Evolutionary conservation across 2,888 invertebrate genomes (phyloP).

Genomic region (Agonopterix alstromeriana): DNA sequence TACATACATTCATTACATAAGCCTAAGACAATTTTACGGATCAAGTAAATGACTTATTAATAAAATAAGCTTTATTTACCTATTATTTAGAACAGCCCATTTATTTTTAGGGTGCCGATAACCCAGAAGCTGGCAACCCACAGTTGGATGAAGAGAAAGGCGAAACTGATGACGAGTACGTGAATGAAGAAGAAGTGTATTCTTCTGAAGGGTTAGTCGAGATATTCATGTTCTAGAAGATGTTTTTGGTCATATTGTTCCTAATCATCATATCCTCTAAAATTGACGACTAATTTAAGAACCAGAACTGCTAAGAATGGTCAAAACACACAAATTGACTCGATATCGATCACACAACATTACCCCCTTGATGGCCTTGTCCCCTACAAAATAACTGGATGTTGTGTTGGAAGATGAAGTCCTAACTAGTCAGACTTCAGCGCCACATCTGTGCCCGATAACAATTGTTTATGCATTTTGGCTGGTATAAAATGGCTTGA

Average conservation of each 20-base stretch:
- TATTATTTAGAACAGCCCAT: background rate
- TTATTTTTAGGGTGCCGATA: conserved; percentile 43
- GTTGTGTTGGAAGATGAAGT: too few relatives aligned
- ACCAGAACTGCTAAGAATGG: background rate
- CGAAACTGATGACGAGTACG: conserved; percentile 80
- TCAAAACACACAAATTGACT: too few relatives aligned
- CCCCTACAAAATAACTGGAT: too few relatives aligned
- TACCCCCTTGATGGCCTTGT: too few relatives aligned
- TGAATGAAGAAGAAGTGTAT: conserved; percentile 80
- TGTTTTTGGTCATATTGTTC: background rate
- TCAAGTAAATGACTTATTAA: background rate
- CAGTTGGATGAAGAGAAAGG: conserved; percentile 74
- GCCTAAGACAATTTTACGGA: background rate
- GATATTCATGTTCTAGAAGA: background rate
- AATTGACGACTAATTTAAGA: background rate
- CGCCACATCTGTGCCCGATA: too few relatives aligned
- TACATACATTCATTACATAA: background rate
- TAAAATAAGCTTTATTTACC: conserved; percentile 4
- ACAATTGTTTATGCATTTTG: too few relatives aligned
- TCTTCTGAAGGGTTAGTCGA: conserved; percentile 78
- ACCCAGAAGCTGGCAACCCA: conserved; percentile 59
- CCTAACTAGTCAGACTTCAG: too few relatives aligned
- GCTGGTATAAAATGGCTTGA: too few relatives aligned
- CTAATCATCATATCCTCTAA: background rate
- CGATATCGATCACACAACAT: too few relatives aligned